phyloP scores from a whole-genome alignment of 2,797 vertebrate species.

The Chelonia mydas region DNA sequence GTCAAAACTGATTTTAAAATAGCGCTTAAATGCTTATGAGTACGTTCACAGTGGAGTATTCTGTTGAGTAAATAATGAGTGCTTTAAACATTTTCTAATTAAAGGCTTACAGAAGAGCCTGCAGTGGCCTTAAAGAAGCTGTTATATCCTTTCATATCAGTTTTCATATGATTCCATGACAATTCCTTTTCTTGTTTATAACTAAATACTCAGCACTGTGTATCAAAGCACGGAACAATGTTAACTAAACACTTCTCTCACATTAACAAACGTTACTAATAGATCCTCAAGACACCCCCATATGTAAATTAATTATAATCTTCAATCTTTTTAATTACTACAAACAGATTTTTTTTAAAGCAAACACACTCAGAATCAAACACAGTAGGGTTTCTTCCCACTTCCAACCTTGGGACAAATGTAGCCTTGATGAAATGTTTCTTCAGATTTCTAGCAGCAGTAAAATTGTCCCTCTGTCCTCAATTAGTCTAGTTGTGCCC shows the following conservation, averaged over 20 bases:
- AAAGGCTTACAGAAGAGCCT: slow-evolving; percentile 3
- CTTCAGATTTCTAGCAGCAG: not conserved
- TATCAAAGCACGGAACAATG: not conserved
- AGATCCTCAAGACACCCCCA: not conserved
- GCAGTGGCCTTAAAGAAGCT: slow-evolving; percentile 1
- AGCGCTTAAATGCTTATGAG: not conserved
- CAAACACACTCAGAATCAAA: not conserved
- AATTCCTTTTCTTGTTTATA: not conserved
- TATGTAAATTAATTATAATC: not conserved
- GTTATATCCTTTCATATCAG: not conserved
- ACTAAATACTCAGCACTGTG: not conserved
- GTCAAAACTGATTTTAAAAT: slow-evolving; percentile 22
- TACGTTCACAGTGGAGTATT: slow-evolving; percentile 12
- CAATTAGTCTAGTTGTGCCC: not conserved
- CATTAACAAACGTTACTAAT: slow-evolving; percentile 20
- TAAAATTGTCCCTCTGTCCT: not conserved
- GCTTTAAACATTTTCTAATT: slow-evolving; percentile 41
- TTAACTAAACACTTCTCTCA: not conserved
- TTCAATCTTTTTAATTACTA: not conserved
- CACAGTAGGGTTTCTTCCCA: not conserved
- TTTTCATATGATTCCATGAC: slow-evolving; percentile 2
- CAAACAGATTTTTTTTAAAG: not conserved
- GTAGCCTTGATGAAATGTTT: not conserved
- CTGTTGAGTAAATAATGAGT: slow-evolving; percentile 43
- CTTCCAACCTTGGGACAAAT: not conserved